Conservation (phyloP, 2,888 invertebrate species). For the Pemphredon lugubris region DNA sequence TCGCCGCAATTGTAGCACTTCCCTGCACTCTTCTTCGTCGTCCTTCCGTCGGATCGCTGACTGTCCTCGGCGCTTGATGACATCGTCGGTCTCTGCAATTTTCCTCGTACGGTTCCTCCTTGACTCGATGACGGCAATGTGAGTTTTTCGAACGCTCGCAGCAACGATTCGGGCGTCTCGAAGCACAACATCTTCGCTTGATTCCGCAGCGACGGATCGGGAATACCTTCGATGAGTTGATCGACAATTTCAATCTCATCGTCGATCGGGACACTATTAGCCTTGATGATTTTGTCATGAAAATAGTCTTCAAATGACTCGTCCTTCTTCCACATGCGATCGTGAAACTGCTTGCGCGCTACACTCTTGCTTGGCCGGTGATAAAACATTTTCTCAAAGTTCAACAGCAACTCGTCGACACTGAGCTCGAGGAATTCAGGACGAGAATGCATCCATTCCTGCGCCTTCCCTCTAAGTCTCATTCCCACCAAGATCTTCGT, state of each 20-base stretch:
- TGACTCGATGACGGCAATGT: constrained; percentile 2
- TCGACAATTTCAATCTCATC: constrained; percentile 43
- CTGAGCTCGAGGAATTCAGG: constrained; percentile 34
- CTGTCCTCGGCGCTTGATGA: constrained; percentile 19
- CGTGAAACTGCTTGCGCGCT: constrained; percentile 30
- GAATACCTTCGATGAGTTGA: constrained; percentile 47
- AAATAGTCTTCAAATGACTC: constrained; percentile 41
- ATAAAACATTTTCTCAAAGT: constrained; percentile 39
- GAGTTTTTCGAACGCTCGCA: constrained; percentile 50
- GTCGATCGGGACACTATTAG: constrained; percentile 34
- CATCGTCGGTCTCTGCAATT: neutral
- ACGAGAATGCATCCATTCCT: constrained; percentile 43
- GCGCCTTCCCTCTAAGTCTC: constrained; percentile 27
- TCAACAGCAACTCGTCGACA: constrained; percentile 9
- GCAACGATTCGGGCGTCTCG: constrained; percentile 12
- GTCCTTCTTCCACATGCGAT: constrained; percentile 42
- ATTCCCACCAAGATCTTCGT: constrained; percentile 40
- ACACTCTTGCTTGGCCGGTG: constrained; percentile 22
- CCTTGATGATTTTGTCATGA: constrained; percentile 40
- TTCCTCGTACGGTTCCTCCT: neutral
- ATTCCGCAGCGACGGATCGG: constrained; percentile 37
- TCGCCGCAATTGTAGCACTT: no score
- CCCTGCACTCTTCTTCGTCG: constrained; percentile 31
- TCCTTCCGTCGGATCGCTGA: neutral
- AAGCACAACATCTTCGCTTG: constrained; percentile 48